Evolutionary conservation across 1,140 invertebrate genomes (phyloP).

Genomic region (Lepidurus packardi): DNA sequence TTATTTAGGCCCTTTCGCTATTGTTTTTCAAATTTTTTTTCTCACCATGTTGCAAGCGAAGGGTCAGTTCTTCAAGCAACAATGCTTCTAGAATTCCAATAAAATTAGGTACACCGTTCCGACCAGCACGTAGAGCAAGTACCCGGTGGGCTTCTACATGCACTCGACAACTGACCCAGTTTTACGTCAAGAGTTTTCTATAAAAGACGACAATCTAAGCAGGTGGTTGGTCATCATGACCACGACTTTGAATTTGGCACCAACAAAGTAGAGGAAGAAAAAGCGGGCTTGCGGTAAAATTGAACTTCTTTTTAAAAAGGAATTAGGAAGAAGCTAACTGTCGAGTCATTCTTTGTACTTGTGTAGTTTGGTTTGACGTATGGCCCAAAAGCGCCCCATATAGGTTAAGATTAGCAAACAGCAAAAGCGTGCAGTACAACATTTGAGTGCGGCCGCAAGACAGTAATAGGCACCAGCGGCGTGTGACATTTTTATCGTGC

Average conservation of each 20-base stretch:
- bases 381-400: not conserved
- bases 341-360: not conserved
- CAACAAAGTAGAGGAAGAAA: not conserved
- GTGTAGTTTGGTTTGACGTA: not conserved
- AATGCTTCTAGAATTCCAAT: not conserved
- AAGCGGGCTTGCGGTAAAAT: not conserved
- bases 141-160: not conserved
- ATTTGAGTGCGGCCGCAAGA: not conserved
- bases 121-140: not conserved
- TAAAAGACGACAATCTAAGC: not conserved
- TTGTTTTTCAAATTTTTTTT: not conserved
- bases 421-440: not conserved
- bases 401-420: not conserved
- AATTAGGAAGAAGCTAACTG: not conserved
- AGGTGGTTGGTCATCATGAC: conserved; percentile 10
- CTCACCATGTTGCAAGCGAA: not conserved
- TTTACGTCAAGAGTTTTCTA: not conserved
- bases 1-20: not conserved
- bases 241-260: not conserved
- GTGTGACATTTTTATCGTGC: not conserved
- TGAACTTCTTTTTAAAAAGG: not conserved
- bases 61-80: conserved; percentile 10
- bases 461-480: not conserved
- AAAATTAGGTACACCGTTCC: not conserved
- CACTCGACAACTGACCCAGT: not conserved